phyloP scores from a whole-genome alignment of 92 coral and sea anemone species.

The Scolanthus callimorphus region DNA sequence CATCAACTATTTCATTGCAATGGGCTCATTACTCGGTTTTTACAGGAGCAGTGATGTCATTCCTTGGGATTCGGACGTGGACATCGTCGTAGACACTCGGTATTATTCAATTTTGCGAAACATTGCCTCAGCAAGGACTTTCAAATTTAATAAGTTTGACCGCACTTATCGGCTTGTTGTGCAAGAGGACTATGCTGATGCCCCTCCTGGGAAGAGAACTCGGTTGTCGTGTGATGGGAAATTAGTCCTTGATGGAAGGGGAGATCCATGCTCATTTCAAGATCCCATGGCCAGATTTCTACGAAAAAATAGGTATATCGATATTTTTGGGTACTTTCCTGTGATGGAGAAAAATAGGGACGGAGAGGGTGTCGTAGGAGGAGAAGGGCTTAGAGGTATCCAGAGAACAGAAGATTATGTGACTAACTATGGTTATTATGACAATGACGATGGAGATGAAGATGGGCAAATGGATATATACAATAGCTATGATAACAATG shows the following conservation, averaged over 20 bases:
- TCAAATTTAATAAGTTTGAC: slow-evolving; percentile 11
- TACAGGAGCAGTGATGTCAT: slow-evolving; percentile 33
- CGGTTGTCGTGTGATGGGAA: slow-evolving; percentile 40
- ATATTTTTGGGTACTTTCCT: slow-evolving; percentile 20
- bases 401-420: no score
- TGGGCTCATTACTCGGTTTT: slow-evolving; percentile 35
- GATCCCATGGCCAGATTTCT: slow-evolving; percentile 39
- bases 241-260: slow-evolving; percentile 1
- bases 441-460: no score
- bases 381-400: no score
- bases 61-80: slow-evolving; percentile 39
- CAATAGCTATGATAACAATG: no score
- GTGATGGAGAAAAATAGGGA: no score
- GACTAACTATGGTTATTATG: no score
- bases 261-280: slow-evolving; percentile 34
- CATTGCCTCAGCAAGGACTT: slow-evolving; percentile 20
- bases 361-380: no score
- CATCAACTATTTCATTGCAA: slow-evolving; percentile 17
- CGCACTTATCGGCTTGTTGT: slow-evolving; percentile 8
- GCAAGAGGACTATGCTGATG: slow-evolving; percentile 9
- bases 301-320: slow-evolving; percentile 14
- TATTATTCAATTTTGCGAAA: slow-evolving; percentile 3
- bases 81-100: slow-evolving; percentile 14
- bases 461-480: no score
- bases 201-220: slow-evolving; percentile 13